Percentiles rank a stretch among this genome's conserved stretches.
Evolutionary conservation across 2,113 vertebrate genomes (phyloP).

Genomic region (Scartelaos histophorus): DNA sequence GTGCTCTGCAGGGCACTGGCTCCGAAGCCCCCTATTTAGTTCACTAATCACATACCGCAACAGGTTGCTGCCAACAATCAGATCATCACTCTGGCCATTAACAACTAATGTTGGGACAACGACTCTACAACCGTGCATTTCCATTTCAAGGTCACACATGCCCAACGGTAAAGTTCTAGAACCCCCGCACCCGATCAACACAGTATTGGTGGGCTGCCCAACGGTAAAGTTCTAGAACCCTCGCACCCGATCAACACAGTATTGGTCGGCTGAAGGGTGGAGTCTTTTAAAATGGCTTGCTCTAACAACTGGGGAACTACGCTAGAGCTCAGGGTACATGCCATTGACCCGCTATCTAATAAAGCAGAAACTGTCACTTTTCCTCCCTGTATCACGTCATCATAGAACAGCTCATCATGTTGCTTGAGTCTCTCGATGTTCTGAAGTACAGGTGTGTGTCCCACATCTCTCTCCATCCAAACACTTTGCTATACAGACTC

Average conservation of each 20-base stretch:
- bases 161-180: neutral
- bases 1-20: neutral
- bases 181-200: neutral
- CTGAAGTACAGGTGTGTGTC: neutral
- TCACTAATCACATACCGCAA: neutral
- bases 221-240: neutral
- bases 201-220: neutral
- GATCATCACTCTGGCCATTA: neutral
- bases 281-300: neutral
- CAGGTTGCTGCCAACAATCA: constrained; percentile 21
- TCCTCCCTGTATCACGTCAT: neutral
- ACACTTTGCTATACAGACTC: neutral
- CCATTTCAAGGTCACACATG: too few species aligned
- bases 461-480: neutral
- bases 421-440: neutral
- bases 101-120: neutral
- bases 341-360: too few species aligned
- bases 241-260: neutral
- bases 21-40: neutral
- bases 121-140: too few species aligned
- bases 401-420: neutral
- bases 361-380: neutral
- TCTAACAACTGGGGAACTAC: neutral
- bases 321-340: neutral
- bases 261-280: neutral